These are phyloP conservation scores for Sandelia bainsii DNA, from an alignment of 2,797 vertebrate genomes.

Conservation along the genomic window DNA sequence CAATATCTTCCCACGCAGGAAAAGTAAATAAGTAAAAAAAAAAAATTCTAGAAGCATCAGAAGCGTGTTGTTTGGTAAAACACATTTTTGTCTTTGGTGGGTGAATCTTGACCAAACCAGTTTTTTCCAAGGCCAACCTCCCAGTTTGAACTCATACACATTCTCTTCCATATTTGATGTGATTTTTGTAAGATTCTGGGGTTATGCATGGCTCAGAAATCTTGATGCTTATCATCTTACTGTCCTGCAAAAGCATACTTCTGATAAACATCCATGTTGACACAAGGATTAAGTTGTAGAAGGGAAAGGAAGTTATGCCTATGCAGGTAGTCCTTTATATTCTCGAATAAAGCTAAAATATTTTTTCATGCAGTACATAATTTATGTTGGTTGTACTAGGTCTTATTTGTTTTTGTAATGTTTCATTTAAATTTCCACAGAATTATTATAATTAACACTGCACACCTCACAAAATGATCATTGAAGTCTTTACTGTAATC, in stretches of 20 bases:
- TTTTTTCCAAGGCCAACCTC: slow-evolving; percentile 22
- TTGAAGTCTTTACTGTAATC: no score
- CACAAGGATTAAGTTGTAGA: slow-evolving; percentile 30
- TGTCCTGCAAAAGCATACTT: slow-evolving; percentile 18
- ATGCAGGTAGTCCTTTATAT: slow-evolving; percentile 53
- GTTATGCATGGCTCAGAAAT: slow-evolving; percentile 11
- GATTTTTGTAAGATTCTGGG: slow-evolving; percentile 46
- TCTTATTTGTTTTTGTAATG: slow-evolving; percentile 38
- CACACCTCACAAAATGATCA: not conserved
- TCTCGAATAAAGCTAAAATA: slow-evolving; percentile 17
- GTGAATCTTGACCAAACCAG: slow-evolving; percentile 6
- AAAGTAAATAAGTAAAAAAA: not conserved
- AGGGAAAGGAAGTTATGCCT: slow-evolving; percentile 22
- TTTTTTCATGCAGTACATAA: slow-evolving; percentile 27
- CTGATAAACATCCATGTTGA: slow-evolving; percentile 48
- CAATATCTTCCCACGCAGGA: not conserved
- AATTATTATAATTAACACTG: not conserved
- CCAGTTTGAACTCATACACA: not conserved
- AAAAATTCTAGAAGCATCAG: not conserved
- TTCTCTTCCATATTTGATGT: slow-evolving; percentile 39
- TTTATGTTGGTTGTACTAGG: not conserved
- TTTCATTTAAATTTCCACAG: slow-evolving; percentile 17
- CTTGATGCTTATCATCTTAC: slow-evolving; percentile 36
- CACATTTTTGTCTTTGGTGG: slow-evolving; percentile 6
- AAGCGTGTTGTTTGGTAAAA: not conserved